phyloP scores from a whole-genome alignment of 2,888 invertebrate species.

The Ennomos fuscantarius region DNA sequence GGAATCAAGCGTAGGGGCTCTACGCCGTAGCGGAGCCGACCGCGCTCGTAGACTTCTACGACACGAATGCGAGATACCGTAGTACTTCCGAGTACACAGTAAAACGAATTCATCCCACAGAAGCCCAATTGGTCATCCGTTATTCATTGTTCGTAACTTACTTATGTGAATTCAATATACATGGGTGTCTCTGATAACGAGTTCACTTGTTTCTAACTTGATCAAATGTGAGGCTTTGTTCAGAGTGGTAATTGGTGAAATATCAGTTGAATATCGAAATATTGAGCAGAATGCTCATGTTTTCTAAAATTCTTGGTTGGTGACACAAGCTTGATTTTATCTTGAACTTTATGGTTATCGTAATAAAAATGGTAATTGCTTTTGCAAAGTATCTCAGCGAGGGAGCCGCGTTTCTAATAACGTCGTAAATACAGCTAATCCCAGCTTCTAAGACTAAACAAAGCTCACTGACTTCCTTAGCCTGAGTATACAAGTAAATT shows the following conservation, averaged over 20 bases:
- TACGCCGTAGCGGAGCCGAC: slow-evolving; percentile 62
- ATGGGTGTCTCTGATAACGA: neutral
- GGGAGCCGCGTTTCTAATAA: slow-evolving; percentile 2
- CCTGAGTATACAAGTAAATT: neutral
- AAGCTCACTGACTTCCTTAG: slow-evolving; percentile 8
- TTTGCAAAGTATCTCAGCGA: neutral
- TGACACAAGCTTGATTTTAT: too few relatives aligned
- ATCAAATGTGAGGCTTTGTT: too few relatives aligned
- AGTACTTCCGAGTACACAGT: slow-evolving; percentile 27
- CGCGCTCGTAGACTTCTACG: slow-evolving; percentile 61
- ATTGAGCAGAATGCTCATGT: too few relatives aligned
- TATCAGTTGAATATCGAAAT: too few relatives aligned
- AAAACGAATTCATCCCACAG: slow-evolving; percentile 20
- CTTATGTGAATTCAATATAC: slow-evolving; percentile 31
- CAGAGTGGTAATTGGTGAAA: too few relatives aligned
- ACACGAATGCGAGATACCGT: slow-evolving; percentile 55
- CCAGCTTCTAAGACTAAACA: slow-evolving; percentile 6
- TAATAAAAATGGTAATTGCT: neutral
- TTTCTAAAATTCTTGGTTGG: too few relatives aligned
- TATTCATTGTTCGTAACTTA: slow-evolving; percentile 38
- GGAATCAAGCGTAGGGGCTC: slow-evolving; percentile 48
- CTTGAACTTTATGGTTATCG: too few relatives aligned
- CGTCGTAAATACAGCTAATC: slow-evolving; percentile 21
- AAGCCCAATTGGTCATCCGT: slow-evolving; percentile 44
- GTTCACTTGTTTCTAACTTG: neutral